These are phyloP conservation scores for Folsomia manolachei DNA, from an alignment of 2,888 invertebrate genomes.

Conservation along the genomic window DNA sequence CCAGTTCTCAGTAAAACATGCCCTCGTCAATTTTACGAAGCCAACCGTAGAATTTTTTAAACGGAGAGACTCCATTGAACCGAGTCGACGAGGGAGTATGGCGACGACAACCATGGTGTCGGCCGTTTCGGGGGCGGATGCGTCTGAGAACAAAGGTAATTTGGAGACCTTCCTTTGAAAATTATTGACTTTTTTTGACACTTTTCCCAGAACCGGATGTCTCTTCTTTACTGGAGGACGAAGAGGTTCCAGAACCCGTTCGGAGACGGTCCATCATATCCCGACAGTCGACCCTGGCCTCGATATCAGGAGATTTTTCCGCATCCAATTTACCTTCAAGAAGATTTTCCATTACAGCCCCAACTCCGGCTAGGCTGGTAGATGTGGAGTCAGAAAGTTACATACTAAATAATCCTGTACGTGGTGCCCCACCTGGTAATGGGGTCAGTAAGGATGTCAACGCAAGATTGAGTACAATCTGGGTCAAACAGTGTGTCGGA, in stretches of 20 bases:
- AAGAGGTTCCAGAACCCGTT: background rate
- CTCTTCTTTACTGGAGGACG: background rate
- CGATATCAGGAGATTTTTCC: background rate
- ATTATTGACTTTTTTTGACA: too few species aligned
- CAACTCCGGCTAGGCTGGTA: background rate
- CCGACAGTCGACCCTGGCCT: background rate
- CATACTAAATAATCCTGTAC: background rate
- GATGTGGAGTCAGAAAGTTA: background rate
- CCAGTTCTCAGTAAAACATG: background rate
- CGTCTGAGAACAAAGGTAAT: too few species aligned
- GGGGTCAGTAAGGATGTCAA: background rate
- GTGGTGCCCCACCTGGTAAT: background rate
- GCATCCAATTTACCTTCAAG: background rate
- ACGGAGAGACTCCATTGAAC: background rate
- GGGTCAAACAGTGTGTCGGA: constrained; percentile 47
- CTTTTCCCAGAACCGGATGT: too few species aligned
- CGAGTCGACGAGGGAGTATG: too few species aligned
- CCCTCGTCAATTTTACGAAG: background rate
- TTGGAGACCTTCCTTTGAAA: too few species aligned
- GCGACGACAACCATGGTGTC: background rate
- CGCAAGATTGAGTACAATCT: constrained; percentile 30
- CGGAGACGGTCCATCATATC: background rate
- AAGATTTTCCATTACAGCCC: background rate
- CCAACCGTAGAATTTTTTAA: background rate
- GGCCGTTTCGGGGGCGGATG: background rate